A percentile compares a stretch with the other conserved stretches of the same genome.
phyloP scores from a whole-genome alignment of 2,113 vertebrate species.

The Probosciger aterrimus region DNA sequence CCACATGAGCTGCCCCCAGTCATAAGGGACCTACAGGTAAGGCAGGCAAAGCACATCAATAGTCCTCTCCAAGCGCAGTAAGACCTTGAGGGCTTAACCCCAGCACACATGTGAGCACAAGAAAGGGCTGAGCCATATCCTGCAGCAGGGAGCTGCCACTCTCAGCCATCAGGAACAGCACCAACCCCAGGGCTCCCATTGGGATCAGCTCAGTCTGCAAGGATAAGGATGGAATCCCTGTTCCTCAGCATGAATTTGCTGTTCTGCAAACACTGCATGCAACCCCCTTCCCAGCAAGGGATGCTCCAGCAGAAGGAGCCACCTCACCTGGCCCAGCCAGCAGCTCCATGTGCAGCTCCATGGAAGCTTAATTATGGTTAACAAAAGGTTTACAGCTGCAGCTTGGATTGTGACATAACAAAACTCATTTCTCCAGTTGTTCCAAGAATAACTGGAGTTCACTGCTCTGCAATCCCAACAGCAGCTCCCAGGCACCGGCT shows the following conservation, averaged over 20 bases:
- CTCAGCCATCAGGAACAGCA: rapidly evolving
- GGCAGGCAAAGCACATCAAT: rapidly evolving
- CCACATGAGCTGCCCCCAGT: not conserved
- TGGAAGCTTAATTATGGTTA: not conserved
- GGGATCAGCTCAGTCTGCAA: not conserved
- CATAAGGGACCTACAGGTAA: rapidly evolving
- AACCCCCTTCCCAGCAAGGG: not conserved
- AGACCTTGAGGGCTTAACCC: rapidly evolving
- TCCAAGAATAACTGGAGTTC: not conserved
- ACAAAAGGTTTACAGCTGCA: conserved; percentile 6
- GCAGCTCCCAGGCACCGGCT: not conserved
- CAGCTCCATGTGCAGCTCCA: not conserved
- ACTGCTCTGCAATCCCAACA: not conserved
- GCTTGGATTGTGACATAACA: not conserved
- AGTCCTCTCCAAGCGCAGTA: rapidly evolving
- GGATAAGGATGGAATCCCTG: rapidly evolving
- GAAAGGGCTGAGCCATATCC: not conserved
- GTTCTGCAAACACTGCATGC: rapidly evolving
- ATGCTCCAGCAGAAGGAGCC: not conserved
- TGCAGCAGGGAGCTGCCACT: rapidly evolving
- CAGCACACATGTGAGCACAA: rapidly evolving
- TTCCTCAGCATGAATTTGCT: rapidly evolving
- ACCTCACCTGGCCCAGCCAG: not conserved
- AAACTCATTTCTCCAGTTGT: not conserved
- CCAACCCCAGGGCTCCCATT: rapidly evolving